phyloP scores from a whole-genome alignment of 2,888 invertebrate species.

The Blastobasis lacticolella region DNA sequence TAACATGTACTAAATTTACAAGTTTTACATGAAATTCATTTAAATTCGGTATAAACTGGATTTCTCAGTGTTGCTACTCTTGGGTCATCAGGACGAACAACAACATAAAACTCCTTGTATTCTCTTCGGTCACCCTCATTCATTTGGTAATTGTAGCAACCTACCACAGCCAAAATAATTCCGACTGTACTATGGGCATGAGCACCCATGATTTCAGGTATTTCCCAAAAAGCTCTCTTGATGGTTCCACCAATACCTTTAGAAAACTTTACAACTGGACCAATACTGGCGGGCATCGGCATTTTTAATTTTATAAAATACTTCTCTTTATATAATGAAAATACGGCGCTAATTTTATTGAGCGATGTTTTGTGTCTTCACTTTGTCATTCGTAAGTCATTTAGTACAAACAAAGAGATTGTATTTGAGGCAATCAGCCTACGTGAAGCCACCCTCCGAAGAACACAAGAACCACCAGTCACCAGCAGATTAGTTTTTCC shows the following conservation, averaged over 20 bases:
- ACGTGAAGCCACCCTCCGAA: too few relatives aligned
- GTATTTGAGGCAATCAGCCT: too few relatives aligned
- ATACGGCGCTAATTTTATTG: too few relatives aligned
- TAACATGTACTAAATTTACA: not conserved
- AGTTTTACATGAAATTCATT: not conserved
- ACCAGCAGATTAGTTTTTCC: too few relatives aligned
- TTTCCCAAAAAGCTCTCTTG: slow-evolving; percentile 74
- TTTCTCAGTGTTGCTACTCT: slow-evolving; percentile 53
- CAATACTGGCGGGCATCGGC: slow-evolving; percentile 34
- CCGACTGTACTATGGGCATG: slow-evolving; percentile 73
- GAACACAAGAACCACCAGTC: too few relatives aligned
- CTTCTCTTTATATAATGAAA: too few relatives aligned
- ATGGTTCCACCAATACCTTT: slow-evolving; percentile 38
- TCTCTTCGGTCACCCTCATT: slow-evolving; percentile 78
- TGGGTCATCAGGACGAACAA: slow-evolving; percentile 78
- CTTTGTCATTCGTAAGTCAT: too few relatives aligned
- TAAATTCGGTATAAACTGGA: slow-evolving; percentile 37
- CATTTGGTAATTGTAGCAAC: slow-evolving; percentile 53
- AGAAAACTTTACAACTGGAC: slow-evolving; percentile 38
- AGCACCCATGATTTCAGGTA: slow-evolving; percentile 80
- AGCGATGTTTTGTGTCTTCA: too few relatives aligned
- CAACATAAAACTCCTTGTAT: slow-evolving; percentile 74
- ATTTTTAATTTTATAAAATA: slow-evolving; percentile 18
- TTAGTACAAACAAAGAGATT: too few relatives aligned
- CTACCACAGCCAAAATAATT: slow-evolving; percentile 55